phyloP scores from a whole-genome alignment of 2,797 vertebrate genomes.

The Pitangus sulphuratus region DNA sequence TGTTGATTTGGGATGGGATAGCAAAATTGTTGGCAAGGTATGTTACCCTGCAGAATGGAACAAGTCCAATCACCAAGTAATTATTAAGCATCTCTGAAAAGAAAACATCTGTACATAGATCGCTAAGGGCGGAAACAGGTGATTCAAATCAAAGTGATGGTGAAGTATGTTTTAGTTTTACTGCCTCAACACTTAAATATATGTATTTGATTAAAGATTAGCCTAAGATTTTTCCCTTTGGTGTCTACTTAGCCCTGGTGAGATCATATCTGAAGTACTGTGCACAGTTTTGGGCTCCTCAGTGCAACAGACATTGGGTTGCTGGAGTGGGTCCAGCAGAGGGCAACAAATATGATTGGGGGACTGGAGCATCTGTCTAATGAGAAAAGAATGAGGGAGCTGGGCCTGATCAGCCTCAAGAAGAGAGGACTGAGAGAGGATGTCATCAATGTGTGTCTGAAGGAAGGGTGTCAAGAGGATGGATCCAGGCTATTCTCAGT shows the following conservation, averaged over 20 bases:
- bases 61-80: background rate
- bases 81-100: background rate
- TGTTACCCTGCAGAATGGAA: background rate
- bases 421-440: background rate
- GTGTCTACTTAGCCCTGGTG: background rate
- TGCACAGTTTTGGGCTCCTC: background rate
- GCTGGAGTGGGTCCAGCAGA: background rate
- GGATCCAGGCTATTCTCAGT: background rate
- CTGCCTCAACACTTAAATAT: background rate
- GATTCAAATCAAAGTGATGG: background rate
- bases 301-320: background rate
- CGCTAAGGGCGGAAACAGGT: background rate
- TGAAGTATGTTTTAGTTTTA: background rate
- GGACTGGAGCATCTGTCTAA: background rate
- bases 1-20: background rate
- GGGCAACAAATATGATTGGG: background rate
- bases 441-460: background rate
- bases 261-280: background rate
- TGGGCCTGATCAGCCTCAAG: background rate
- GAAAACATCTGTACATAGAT: background rate
- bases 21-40: background rate
- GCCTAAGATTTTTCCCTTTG: background rate
- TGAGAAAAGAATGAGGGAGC: background rate
- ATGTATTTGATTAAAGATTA: background rate
- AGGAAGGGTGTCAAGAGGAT: background rate